Percentiles rank a stretch among this genome's conserved stretches.
phyloP scores from a whole-genome alignment of 2,888 invertebrate species.

The Dryobotodes eremita region DNA sequence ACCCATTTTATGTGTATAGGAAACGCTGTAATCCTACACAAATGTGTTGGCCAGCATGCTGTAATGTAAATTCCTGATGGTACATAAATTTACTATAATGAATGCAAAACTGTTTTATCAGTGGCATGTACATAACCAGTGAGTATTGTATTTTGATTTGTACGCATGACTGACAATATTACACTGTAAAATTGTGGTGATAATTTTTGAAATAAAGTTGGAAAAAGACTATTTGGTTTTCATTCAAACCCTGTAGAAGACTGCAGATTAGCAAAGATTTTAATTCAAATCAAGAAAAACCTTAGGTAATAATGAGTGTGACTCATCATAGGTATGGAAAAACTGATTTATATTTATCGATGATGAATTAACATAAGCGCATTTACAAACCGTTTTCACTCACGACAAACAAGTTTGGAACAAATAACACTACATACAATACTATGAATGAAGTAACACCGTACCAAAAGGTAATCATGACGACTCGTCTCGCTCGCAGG shows the following conservation, averaged over 20 bases:
- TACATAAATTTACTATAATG: constrained; percentile 55
- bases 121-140: constrained; percentile 65
- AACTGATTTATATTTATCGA: background rate
- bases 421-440: background rate
- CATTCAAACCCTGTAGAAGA: background rate
- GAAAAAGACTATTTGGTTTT: constrained; percentile 67
- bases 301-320: background rate
- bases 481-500: background rate
- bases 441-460: background rate
- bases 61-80: constrained; percentile 54
- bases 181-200: constrained; percentile 86
- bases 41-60: constrained; percentile 46
- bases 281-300: background rate
- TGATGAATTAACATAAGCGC: background rate
- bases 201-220: constrained; percentile 85
- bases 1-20: constrained; percentile 59
- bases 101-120: constrained; percentile 50
- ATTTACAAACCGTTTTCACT: background rate
- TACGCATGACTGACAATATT: constrained; percentile 84
- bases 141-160: constrained; percentile 65
- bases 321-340: background rate
- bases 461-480: background rate
- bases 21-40: constrained; percentile 41
- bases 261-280: background rate
- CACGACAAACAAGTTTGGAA: background rate